Base-by-base conservation (phyloP, 2,113 vertebrate genomes). In the Saccopteryx bilineata region DNA sequence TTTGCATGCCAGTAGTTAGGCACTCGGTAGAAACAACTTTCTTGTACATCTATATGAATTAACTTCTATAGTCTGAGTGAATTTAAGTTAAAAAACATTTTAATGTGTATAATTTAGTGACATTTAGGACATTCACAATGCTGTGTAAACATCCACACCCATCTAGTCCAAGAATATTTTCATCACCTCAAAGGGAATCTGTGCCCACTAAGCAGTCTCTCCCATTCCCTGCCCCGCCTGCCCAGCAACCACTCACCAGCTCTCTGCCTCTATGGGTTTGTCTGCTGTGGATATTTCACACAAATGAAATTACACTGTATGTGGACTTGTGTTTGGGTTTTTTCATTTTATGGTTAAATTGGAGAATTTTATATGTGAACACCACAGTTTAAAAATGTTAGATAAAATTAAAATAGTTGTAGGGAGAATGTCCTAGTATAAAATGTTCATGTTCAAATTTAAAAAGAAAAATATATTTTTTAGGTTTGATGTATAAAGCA, bases 371-470 rank as follows among this genome's bases (percentile, higher is more conserved):
- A 60, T 86, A 66, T 3, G 0, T 66, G 39, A 91, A 46, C 66
- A 91, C 18, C 48, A 46, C 8, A 58, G 52, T 26, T 28, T 5
- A 65, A 48, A 66, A n/a, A 12, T 23, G 18, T 58, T 82, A 61
- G 54, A 66, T 84, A 65, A 82, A 58, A 91, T 92, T 82, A 76
- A 90, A 92, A 80, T 69, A 13, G 26, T 61, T 68, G 11, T n/a
- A 76, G 12, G 31, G 18, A 89, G 4, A 88, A 66, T 78, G 33
- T 60, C 12, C 23, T 82, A 65, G 23, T 86, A 82, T 50, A 89
- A 92, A 82, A 91, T 75, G 66, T 14, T 72, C 13, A 86, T 5
- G 12, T 85, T 95, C 50, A 81, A 92, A 92, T 76, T 96, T 54
- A 69, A 84, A 39, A 26, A 56, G 12, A 28, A 81, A 93, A 89